Percentiles rank a stretch among this genome's conserved stretches.
Evolutionary conservation across 2,888 invertebrate species (phyloP).

Genomic region (Idaea biselata): DNA sequence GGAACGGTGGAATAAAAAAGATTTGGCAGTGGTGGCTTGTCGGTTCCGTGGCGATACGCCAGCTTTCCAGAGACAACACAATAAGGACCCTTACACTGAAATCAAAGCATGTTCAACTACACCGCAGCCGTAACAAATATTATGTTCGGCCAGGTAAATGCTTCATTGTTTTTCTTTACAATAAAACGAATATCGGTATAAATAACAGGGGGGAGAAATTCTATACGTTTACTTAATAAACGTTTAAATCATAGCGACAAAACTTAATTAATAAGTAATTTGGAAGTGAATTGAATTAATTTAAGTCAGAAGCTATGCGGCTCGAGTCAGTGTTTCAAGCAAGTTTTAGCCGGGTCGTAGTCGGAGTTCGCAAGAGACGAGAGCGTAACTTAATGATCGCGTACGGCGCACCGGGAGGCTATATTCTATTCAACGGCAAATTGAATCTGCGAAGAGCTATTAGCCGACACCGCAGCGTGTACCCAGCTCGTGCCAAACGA

Average conservation of each 20-base stretch:
- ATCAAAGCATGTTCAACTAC: conserved; percentile 66
- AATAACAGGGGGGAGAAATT: conserved; percentile 3
- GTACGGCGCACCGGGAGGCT: conserved; percentile 63
- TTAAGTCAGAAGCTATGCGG: conserved; percentile 40
- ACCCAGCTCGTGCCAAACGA: conserved; percentile 62
- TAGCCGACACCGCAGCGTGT: conserved; percentile 69
- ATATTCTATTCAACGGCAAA: conserved; percentile 73
- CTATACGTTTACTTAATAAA: neutral
- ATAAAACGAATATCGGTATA: conserved; percentile 5
- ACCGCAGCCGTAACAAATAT: conserved; percentile 46
- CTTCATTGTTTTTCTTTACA: conserved; percentile 4
- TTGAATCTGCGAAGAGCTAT: conserved; percentile 77
- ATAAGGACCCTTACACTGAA: conserved; percentile 68
- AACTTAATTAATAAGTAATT: conserved; percentile 28
- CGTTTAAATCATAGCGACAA: neutral
- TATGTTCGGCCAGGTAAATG: conserved; percentile 24
- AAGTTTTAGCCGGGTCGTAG: conserved; percentile 49
- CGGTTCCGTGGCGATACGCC: conserved; percentile 62
- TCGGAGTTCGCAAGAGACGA: conserved; percentile 43
- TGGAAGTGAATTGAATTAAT: conserved; percentile 40
- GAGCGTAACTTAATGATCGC: conserved; percentile 73
- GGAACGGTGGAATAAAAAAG: conserved; percentile 53
- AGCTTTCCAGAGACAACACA: conserved; percentile 67
- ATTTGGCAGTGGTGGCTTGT: conserved; percentile 53
- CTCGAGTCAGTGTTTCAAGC: conserved; percentile 47